A percentile compares a stretch with the other conserved stretches of the same genome.
Evolutionary conservation across 1,140 invertebrate genomes (phyloP).

Genomic region (Tetranychus cinnabarinus): DNA sequence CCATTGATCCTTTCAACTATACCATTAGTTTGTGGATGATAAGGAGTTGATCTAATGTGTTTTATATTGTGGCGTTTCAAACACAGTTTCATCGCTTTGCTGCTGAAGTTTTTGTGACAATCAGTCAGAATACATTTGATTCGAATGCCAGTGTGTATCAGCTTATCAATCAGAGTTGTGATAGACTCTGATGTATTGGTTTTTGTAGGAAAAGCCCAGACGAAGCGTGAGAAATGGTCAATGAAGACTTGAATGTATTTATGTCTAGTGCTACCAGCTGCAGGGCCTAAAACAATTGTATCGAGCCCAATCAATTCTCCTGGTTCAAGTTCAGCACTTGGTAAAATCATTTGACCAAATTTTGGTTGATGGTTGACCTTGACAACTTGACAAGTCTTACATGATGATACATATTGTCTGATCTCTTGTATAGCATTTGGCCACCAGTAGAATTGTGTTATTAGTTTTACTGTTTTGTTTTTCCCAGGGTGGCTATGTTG

Average conservation of each 20-base stretch:
- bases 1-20: slow-evolving; percentile 11
- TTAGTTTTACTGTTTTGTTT: background rate
- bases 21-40: slow-evolving; percentile 13
- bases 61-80: background rate
- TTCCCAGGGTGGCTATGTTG: background rate
- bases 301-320: background rate
- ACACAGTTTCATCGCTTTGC: background rate
- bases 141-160: slow-evolving; percentile 1
- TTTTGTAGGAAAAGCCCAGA: background rate
- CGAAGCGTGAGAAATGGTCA: background rate
- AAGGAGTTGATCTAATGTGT: background rate
- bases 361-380: background rate
- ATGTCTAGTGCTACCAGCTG: background rate
- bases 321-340: background rate
- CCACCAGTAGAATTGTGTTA: background rate
- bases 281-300: background rate
- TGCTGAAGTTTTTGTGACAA: slow-evolving; percentile 11
- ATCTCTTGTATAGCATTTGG: background rate
- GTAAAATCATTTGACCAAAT: background rate
- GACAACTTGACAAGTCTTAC: background rate
- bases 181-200: background rate
- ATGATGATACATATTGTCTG: background rate
- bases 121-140: slow-evolving; percentile 11
- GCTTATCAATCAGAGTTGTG: background rate
- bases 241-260: background rate